Evolutionary conservation across 2,888 invertebrate genomes (phyloP).

Genomic region (Choristoneura rosaceana): DNA sequence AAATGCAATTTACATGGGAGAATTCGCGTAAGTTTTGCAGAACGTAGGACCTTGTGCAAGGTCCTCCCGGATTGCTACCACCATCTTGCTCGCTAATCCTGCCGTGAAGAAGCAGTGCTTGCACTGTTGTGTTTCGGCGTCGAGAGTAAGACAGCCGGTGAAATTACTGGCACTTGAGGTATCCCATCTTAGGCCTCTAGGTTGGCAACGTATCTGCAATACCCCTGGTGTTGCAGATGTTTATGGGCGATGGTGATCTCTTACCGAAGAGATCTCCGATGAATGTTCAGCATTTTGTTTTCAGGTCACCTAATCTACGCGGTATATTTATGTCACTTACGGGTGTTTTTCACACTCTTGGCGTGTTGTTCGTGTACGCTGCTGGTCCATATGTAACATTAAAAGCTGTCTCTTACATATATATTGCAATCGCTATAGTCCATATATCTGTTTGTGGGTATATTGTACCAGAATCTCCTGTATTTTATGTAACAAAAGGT

Average conservation of each 20-base stretch:
- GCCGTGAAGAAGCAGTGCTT: too few species aligned
- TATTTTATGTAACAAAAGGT: conserved; percentile 26
- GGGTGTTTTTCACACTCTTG: conserved; percentile 15
- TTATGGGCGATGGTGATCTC: too few species aligned
- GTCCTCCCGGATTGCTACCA: too few species aligned
- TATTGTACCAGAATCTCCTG: conserved; percentile 11
- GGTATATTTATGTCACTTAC: conserved; percentile 2
- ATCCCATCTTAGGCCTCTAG: too few species aligned
- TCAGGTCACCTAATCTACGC: conserved; percentile 27
- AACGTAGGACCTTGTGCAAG: too few species aligned
- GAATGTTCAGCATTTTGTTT: background rate
- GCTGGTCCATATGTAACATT: conserved; percentile 13
- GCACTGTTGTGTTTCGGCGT: too few species aligned
- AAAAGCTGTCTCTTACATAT: conserved; percentile 3
- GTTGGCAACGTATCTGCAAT: too few species aligned
- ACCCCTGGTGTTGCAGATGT: too few species aligned
- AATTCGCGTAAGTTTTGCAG: conserved; percentile 10
- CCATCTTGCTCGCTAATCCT: too few species aligned
- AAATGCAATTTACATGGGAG: conserved; percentile 6
- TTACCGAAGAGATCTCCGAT: too few species aligned
- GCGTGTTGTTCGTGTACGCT: conserved; percentile 8
- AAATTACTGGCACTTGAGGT: too few species aligned
- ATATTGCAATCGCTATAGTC: background rate
- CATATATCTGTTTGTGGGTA: conserved; percentile 4
- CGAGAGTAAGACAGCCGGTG: too few species aligned